A percentile compares a stretch with the other conserved stretches of the same genome.
These are phyloP conservation scores for Lysandra coridon DNA, from an alignment of 2,888 invertebrate species.

Conservation along the genomic window DNA sequence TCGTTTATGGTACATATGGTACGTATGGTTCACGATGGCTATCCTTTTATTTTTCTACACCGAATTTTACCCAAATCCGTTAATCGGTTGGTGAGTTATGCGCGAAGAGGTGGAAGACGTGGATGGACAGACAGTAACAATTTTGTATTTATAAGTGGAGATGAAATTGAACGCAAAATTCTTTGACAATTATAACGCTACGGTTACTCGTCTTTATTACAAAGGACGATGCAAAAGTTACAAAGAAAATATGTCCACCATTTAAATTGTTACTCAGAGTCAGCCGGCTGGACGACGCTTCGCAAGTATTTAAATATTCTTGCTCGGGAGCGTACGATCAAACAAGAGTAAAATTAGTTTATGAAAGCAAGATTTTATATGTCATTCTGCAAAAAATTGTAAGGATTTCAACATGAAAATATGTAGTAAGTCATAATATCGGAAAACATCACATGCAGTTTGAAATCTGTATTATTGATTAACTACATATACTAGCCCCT, in stretches of 20 bases:
- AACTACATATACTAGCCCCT: too few species aligned
- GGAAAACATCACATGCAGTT: too few species aligned
- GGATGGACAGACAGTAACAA: too few species aligned
- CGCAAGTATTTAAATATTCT: background rate
- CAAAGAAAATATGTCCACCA: slow-evolving; percentile 11
- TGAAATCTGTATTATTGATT: too few species aligned
- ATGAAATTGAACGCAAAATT: background rate
- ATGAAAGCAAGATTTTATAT: background rate
- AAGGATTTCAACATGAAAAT: background rate
- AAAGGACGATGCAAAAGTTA: background rate
- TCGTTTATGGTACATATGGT: too few species aligned
- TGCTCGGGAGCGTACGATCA: background rate
- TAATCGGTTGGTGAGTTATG: too few species aligned
- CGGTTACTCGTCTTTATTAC: background rate
- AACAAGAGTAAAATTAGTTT: background rate
- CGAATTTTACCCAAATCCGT: too few species aligned
- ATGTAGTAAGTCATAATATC: too few species aligned
- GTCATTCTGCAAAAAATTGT: background rate
- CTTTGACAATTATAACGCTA: background rate
- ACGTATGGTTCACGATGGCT: too few species aligned
- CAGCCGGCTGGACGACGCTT: background rate
- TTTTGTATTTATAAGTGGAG: background rate
- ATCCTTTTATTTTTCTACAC: too few species aligned
- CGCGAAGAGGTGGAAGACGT: too few species aligned
- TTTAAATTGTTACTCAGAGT: background rate